phyloP scores from a whole-genome alignment of 2,113 vertebrate species.

The Gobio gobio region DNA sequence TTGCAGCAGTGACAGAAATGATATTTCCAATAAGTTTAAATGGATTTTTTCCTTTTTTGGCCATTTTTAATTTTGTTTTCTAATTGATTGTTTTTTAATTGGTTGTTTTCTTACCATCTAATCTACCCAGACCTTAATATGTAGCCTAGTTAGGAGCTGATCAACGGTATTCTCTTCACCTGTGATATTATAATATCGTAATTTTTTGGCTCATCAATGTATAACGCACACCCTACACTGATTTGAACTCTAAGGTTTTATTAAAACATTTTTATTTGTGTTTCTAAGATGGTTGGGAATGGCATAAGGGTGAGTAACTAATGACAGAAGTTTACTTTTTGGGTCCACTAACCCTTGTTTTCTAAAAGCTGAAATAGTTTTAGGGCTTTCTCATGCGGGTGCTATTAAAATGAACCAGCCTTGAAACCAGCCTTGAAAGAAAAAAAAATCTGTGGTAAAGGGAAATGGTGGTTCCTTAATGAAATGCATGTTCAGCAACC shows the following conservation, averaged over 20 bases:
- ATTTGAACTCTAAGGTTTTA: not conserved
- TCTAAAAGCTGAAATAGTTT: not conserved
- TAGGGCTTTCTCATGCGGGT: not conserved
- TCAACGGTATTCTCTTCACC: too few species aligned
- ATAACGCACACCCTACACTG: not conserved
- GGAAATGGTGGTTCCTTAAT: slow-evolving; percentile 10
- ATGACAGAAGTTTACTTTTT: not conserved
- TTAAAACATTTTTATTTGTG: not conserved
- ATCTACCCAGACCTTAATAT: too few species aligned
- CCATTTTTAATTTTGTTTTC: too few species aligned
- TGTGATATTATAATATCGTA: too few species aligned
- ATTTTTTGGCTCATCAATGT: too few species aligned
- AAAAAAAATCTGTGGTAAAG: not conserved
- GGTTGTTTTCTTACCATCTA: too few species aligned
- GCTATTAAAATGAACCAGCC: not conserved
- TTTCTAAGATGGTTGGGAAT: not conserved
- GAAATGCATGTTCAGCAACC: slow-evolving; percentile 14
- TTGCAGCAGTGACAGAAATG: too few species aligned
- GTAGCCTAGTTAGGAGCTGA: too few species aligned
- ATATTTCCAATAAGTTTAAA: too few species aligned
- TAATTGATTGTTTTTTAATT: too few species aligned
- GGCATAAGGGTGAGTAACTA: not conserved
- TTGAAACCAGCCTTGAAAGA: too few species aligned
- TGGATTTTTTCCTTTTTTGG: too few species aligned
- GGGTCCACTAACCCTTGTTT: not conserved